phyloP scores from a whole-genome alignment of 2,113 vertebrate genomes.

The Datnioides undecimradiatus region DNA sequence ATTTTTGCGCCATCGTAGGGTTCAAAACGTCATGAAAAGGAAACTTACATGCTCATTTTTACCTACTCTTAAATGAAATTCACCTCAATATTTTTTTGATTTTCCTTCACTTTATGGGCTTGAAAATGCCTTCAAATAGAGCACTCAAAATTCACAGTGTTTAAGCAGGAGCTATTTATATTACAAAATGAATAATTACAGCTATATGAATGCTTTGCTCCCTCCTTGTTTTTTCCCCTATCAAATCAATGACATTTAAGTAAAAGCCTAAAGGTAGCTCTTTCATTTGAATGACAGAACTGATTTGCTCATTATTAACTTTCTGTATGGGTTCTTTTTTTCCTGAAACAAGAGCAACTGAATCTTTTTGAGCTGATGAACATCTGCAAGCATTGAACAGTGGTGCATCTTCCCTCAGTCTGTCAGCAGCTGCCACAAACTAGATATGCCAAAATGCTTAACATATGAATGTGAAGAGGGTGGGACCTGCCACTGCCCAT shows the following conservation, averaged over 20 bases:
- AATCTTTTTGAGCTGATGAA: slow-evolving; percentile 71
- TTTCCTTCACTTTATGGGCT: neutral
- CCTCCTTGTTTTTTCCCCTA: neutral
- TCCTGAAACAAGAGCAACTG: slow-evolving; percentile 54
- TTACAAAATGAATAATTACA: neutral
- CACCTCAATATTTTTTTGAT: neutral
- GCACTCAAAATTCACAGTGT: neutral
- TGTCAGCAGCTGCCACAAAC: slow-evolving; percentile 71
- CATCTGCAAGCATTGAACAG: slow-evolving; percentile 77
- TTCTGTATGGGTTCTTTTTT: slow-evolving; percentile 31
- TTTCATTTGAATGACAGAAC: slow-evolving; percentile 43
- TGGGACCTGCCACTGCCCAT: slow-evolving; percentile 72
- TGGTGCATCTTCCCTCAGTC: slow-evolving; percentile 52
- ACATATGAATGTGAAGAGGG: slow-evolving; percentile 76
- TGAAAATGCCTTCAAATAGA: neutral
- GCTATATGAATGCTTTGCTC: neutral
- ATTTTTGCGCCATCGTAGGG: neutral
- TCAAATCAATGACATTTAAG: slow-evolving; percentile 25
- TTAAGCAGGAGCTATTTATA: slow-evolving; percentile 15
- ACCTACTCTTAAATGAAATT: neutral
- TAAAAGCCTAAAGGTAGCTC: slow-evolving; percentile 32
- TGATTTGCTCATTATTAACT: slow-evolving; percentile 63
- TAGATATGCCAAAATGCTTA: slow-evolving; percentile 62
- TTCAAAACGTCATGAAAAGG: neutral
- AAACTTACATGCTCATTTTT: neutral